Evolutionary conservation across 2,888 invertebrate species (phyloP).

Genomic region (Tuberolachnus salignus): DNA sequence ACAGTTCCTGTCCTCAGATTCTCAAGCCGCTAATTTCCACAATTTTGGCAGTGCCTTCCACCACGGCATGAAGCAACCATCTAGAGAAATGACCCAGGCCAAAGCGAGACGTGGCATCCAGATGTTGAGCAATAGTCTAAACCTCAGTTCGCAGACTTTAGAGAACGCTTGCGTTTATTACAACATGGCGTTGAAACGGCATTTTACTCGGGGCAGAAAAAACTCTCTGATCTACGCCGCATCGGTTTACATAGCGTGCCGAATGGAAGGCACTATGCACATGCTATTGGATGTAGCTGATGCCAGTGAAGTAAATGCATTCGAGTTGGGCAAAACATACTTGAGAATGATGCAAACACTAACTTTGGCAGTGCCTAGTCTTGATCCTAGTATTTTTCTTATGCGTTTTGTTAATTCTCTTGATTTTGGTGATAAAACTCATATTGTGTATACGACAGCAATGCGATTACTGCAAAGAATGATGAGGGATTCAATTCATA

Average conservation of each 20-base stretch:
- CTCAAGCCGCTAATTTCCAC: slow-evolving; percentile 77
- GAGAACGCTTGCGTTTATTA: slow-evolving; percentile 94
- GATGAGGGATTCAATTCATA: slow-evolving; percentile 96
- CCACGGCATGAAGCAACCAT: slow-evolving; percentile 83
- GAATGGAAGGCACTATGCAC: slow-evolving; percentile 94
- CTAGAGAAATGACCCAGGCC: slow-evolving; percentile 87
- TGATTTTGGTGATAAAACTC: slow-evolving; percentile 89
- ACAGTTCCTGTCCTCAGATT: slow-evolving; percentile 90
- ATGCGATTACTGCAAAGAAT: slow-evolving; percentile 92
- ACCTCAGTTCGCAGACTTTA: slow-evolving; percentile 72
- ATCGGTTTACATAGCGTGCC: slow-evolving; percentile 95
- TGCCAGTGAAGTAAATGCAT: slow-evolving; percentile 88
- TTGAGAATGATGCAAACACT: slow-evolving; percentile 85
- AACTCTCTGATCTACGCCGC: slow-evolving; percentile 92
- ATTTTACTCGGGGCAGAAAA: slow-evolving; percentile 88
- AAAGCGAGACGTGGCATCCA: slow-evolving; percentile 85
- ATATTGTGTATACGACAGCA: slow-evolving; percentile 94
- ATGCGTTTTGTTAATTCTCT: slow-evolving; percentile 92
- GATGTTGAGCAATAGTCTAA: slow-evolving; percentile 45
- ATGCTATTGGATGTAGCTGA: slow-evolving; percentile 95
- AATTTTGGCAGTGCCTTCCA: slow-evolving; percentile 83
- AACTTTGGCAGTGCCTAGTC: slow-evolving; percentile 80
- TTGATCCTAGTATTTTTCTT: slow-evolving; percentile 93
- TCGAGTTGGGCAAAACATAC: slow-evolving; percentile 91
- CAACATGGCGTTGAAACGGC: slow-evolving; percentile 83